Evolutionary conservation across 2,797 vertebrate species (phyloP).

Genomic region (Lycodopsis pacificus): DNA sequence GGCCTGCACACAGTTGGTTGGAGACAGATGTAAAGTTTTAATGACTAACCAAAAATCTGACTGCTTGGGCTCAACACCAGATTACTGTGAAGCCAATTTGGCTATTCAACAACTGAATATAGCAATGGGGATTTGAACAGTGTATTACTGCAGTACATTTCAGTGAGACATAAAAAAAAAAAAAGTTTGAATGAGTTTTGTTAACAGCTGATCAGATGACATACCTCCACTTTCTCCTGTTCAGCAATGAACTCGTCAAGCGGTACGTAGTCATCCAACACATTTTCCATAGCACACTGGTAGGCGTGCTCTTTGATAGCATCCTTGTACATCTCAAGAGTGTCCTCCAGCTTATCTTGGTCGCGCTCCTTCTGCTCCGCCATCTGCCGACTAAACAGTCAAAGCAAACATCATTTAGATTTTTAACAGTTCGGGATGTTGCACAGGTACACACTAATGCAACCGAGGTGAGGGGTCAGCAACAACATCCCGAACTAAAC

Average conservation of each 20-base stretch:
- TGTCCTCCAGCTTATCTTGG: constrained; percentile 91
- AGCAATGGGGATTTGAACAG: neutral
- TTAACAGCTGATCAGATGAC: neutral
- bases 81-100: neutral
- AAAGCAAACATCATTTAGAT: neutral
- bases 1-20: constrained; percentile 52
- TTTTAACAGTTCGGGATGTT: neutral
- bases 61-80: neutral
- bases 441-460: too few species aligned
- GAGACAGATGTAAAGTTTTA: neutral
- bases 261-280: constrained; percentile 87
- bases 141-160: neutral
- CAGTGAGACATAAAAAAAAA: neutral
- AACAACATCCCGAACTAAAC: too few species aligned
- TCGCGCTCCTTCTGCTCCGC: constrained; percentile 90
- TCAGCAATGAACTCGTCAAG: constrained; percentile 88
- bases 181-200: too few species aligned
- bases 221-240: constrained; percentile 89
- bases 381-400: constrained; percentile 83
- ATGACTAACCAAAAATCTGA: neutral
- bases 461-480: too few species aligned
- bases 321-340: constrained; percentile 93
- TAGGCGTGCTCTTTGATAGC: constrained; percentile 93
- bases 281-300: constrained; percentile 87
- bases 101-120: neutral